Base-by-base conservation (phyloP, 2,888 invertebrate species). In the Isoperla grammatica region DNA sequence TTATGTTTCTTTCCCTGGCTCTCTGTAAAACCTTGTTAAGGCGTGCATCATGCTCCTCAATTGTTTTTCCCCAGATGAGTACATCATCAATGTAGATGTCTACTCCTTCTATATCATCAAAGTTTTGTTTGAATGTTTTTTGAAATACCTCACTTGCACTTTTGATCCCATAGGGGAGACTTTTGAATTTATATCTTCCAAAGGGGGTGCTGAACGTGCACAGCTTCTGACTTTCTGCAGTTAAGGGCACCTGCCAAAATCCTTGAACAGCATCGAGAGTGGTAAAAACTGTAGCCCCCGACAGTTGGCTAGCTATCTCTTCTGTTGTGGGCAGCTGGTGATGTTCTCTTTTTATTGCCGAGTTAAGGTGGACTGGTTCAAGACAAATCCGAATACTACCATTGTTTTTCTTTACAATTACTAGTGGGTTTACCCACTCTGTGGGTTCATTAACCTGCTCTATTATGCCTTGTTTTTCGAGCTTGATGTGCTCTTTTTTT, bases 141-240 rank as follows among this genome's bases (percentile, higher is more conserved):
- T 61, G 60, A 37, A 62, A 61, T 2, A 60, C 39, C 39, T 62
- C 62, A 4, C 55, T 56, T 9, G 49, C 49, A 29, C 48, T 12
- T 9, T 1, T 48, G 6, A 62, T 11, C 12, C 62, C 62, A 23
- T 39, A 56, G 15, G 62, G 60, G 3, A 63, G 4, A 22, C 63
- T 48, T 9, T 56, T 60, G 57, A 64, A 62, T 12, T 55, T 48
- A 42, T 62, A 62, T 35, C 57, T 62, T 0, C 65, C 65, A 57
- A 65, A 66, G 5, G 64, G 64, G 2, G 65, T 66, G n/a, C 57
- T 61, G 43, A 65, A 64, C 2, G 62, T 64, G 12, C 53, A 61
- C 8, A 65, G 9, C 13, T 66, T 55, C 19, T 23, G 37, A 35
- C 61, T 61, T 40, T 62, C 39, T 19, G 63, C 56, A 8, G 55